These are phyloP conservation scores for Gallinago nigripennis DNA, from an alignment of 2,797 vertebrate species.

Conservation along the genomic window DNA sequence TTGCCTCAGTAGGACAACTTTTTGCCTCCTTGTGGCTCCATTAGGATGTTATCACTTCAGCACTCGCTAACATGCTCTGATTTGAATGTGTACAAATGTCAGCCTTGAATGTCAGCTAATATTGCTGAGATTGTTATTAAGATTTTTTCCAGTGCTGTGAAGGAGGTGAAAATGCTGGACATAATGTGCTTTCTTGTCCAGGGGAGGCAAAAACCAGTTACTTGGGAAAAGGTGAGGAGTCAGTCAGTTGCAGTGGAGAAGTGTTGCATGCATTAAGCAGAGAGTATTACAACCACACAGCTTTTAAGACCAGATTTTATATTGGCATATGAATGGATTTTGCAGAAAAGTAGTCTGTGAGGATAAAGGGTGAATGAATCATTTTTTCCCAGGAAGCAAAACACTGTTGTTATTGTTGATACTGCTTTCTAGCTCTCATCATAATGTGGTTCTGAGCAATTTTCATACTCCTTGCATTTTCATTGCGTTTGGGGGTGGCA, in stretches of 20 bases:
- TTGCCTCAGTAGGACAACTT: neutral
- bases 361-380: neutral
- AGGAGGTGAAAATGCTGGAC: neutral
- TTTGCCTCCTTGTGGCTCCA: neutral
- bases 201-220: neutral
- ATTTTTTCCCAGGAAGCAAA: neutral
- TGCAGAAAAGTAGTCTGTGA: neutral
- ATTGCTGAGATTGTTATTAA: neutral
- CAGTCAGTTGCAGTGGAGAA: neutral
- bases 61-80: neutral
- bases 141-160: neutral
- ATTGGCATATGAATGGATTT: neutral
- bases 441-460: neutral
- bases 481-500: neutral
- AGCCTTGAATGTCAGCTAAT: neutral
- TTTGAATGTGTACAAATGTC: neutral
- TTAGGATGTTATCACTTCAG: neutral
- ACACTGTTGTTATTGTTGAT: neutral
- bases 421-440: neutral
- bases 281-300: neutral
- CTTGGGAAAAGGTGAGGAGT: neutral
- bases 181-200: neutral
- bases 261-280: neutral
- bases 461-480: neutral
- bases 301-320: neutral